These are phyloP conservation scores for Danio jaintianensis DNA, from an alignment of 2,797 vertebrate genomes.

Conservation along the genomic window DNA sequence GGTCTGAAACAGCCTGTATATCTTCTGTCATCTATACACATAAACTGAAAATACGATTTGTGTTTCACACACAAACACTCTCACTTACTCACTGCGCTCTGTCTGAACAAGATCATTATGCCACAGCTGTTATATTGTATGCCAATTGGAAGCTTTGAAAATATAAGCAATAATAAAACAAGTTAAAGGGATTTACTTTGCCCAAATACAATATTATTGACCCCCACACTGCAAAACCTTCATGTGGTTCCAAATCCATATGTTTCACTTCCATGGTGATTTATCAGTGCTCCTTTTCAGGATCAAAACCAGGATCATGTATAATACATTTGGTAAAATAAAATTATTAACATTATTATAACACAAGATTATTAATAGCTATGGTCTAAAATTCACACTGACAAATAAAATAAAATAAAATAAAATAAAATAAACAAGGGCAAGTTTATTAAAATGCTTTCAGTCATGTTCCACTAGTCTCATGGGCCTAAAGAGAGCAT, in stretches of 20 bases:
- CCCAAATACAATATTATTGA: too few relatives aligned
- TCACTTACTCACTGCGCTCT: not conserved
- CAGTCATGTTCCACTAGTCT: not conserved
- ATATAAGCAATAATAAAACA: not conserved
- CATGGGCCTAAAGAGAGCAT: not conserved
- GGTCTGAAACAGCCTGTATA: conserved; percentile 23
- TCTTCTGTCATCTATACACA: conserved; percentile 25
- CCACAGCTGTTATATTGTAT: not conserved
- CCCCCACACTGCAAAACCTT: not conserved
- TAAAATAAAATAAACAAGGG: not conserved
- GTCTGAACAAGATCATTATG: not conserved
- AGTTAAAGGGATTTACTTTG: not conserved
- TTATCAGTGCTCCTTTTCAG: too few relatives aligned
- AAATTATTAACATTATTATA: too few relatives aligned
- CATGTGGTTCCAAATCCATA: not conserved
- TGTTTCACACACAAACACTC: not conserved
- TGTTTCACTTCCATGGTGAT: not conserved
- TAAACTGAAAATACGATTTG: not conserved
- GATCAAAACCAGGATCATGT: too few relatives aligned
- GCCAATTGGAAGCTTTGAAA: not conserved
- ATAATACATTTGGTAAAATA: too few relatives aligned
- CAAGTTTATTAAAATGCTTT: conserved; percentile 18
- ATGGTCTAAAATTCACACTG: too few relatives aligned
- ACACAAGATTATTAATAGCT: too few relatives aligned
- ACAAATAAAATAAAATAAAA: not conserved